Evolutionary conservation across 2,888 invertebrate genomes (phyloP), one percentile per base, ranked within the genome.

Genomic region (Hirtodrosophila alboralis): DNA sequence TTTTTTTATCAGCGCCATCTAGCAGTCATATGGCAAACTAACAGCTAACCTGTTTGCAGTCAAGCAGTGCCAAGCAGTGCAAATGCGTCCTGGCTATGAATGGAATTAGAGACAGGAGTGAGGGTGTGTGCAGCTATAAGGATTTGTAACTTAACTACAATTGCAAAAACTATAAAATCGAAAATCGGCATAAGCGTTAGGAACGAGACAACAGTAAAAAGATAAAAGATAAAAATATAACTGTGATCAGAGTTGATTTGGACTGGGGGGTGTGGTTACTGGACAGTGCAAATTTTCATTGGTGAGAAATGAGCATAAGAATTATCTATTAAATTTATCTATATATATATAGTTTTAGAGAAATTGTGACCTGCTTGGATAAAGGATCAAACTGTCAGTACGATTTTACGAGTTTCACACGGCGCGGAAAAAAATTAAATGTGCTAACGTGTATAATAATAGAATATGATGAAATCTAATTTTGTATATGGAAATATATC

Each of bases 21-120:
- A 54, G 12, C 45, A 4, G 47, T 67, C 14, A 26, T 5, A 7
- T 5, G 34, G 4, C 0, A 54, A 79, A 6, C 34, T 13, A 2
- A 2, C 7, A 1, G 14, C 21, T 21, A 41, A 30, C 44, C 34
- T 40, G 45, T 41, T 49, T 31, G 28, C n/a, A 1, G 5, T 5
- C 3, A 76, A 75, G 75, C 77, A 77, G 76, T 69, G 14, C 4
- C 0, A 48, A 77, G 76, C 76, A 76, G 76, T 76, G 23, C 61
- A 59, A 49, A 40, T 80, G 81, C 81, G 77, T 77, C 83, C 85
- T 81, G 58, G 61, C 83, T 77, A 59, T 26, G 14, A 16, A 14
- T 6, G 13, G 7, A 9, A 2, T 6, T 16, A 28, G 30, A 12
- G 30, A 18, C 30, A 7, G 31, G 27, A 33, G 31, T 12, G 51